phyloP scores from a whole-genome alignment of 2,888 invertebrate species.

The Drosophila kanekoi region DNA sequence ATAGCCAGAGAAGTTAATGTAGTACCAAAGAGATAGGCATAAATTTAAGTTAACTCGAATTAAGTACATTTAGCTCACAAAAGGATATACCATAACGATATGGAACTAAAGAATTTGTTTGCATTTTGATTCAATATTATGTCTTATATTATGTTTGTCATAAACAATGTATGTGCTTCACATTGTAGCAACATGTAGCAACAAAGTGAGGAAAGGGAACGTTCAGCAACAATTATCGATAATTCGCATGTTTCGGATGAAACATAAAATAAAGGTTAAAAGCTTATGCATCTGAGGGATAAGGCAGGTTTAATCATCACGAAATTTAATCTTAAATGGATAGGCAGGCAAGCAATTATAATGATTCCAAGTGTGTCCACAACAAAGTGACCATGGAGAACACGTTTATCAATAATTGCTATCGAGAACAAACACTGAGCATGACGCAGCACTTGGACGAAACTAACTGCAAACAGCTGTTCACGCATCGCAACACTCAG shows the following conservation, averaged over 20 bases:
- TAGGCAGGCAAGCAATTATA: too few species aligned
- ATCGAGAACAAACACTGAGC: neutral
- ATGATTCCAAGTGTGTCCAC: neutral
- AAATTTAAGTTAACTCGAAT: too few species aligned
- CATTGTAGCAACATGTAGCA: neutral
- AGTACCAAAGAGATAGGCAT: too few species aligned
- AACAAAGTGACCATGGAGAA: neutral
- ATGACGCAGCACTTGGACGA: constrained; percentile 12
- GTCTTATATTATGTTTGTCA: too few species aligned
- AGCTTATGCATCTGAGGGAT: too few species aligned
- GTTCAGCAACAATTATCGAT: neutral
- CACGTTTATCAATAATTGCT: neutral
- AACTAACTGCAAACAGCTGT: constrained; percentile 5
- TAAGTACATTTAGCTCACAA: too few species aligned
- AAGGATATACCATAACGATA: too few species aligned
- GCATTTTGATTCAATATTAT: neutral
- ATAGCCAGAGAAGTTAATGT: neutral
- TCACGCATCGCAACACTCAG: constrained; percentile 17
- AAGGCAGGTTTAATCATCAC: neutral
- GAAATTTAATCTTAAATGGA: neutral
- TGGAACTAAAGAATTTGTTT: neutral
- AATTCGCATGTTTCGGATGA: too few species aligned
- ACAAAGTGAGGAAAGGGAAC: neutral
- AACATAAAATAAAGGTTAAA: neutral
- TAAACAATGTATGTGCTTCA: neutral